A percentile compares a stretch with the other conserved stretches of the same genome.
Conservation (phyloP, 2,797 vertebrate species). For the Zenarchopterus dispar region DNA sequence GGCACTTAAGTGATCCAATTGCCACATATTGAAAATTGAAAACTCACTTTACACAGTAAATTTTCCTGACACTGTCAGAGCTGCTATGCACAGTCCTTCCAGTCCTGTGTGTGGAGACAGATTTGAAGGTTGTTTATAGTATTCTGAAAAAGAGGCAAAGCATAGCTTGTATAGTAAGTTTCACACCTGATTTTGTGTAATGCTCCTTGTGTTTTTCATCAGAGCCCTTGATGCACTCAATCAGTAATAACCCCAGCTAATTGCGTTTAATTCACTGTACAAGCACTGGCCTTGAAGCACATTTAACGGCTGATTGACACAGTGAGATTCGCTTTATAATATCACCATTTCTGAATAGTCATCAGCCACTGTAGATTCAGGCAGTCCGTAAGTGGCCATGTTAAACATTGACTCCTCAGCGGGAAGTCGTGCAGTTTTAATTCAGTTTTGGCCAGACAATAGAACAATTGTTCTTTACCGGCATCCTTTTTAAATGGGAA, state of each 20-base stretch:
- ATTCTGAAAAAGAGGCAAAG: slow-evolving; percentile 43
- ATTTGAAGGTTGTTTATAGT: slow-evolving; percentile 56
- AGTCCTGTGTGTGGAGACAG: slow-evolving; percentile 23
- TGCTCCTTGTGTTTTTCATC: slow-evolving; percentile 80
- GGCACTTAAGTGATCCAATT: slow-evolving; percentile 69
- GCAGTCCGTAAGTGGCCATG: slow-evolving; percentile 22
- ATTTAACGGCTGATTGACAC: slow-evolving; percentile 33
- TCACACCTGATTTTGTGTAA: slow-evolving; percentile 76
- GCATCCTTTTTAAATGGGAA: slow-evolving; percentile 68
- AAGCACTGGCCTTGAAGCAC: slow-evolving; percentile 33
- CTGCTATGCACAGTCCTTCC: slow-evolving; percentile 50
- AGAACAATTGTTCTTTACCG: slow-evolving; percentile 73
- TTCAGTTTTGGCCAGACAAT: slow-evolving; percentile 73
- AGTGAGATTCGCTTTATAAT: slow-evolving; percentile 36
- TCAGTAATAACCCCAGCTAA: slow-evolving; percentile 57
- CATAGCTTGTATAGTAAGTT: slow-evolving; percentile 49
- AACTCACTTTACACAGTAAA: slow-evolving; percentile 72
- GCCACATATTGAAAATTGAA: slow-evolving; percentile 75
- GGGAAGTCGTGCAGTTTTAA: slow-evolving; percentile 74
- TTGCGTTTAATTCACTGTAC: slow-evolving; percentile 69
- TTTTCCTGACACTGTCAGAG: slow-evolving; percentile 52
- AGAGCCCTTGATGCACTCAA: slow-evolving; percentile 73
- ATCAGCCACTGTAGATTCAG: slow-evolving; percentile 16
- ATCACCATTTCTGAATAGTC: slow-evolving; percentile 37
- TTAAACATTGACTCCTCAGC: slow-evolving; percentile 55